Evolutionary conservation across 2,888 invertebrate species (phyloP), one percentile per base, ranked within the genome.

Genomic region (Frankliniella intonsa): DNA sequence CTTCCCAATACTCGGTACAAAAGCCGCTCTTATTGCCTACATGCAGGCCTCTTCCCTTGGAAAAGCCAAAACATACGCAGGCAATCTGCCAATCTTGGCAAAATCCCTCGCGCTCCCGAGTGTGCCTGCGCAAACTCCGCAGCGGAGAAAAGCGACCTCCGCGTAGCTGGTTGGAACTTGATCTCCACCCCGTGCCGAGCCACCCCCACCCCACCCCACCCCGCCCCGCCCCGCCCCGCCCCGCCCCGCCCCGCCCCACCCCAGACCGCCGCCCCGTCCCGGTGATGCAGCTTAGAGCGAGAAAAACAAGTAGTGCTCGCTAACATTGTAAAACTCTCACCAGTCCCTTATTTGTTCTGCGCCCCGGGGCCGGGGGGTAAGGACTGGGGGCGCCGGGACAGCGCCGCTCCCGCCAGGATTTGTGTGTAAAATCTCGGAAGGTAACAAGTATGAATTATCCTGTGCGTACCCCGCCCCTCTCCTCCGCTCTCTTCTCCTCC

Each of bases 371-470:
- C 62, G 7, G 14, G 55, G 55, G 55, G n/a, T n/a, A n/a, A n/a
- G n/a, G n/a, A n/a, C 55, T 12, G 55, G 7, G 55, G 55, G 55
- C 55, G 10, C 14, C 69, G 69, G n/a, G 69, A 5, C 69, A 12
- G 69, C 22, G 69, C 25, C 25, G n/a, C 69, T 22, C 22, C 22
- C 12, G 25, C 69, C 22, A 76, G 69, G 69, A 76, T 76, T 76
- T 76, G 69, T 76, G 69, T 76, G 69, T 76, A 22, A 76, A 76
- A 76, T 62, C 62, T 17, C 62, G 62, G 62, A 25, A 76, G 69
- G 69, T 76, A 76, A 76, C 69, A 76, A 76, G 69, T 76, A 76
- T 76, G 69, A 76, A 76, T 76, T 76, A 76, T 76, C 25, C 69
- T 25, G 22, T 25, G 69, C 69, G 25, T 2, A 9, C 8, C 69